Evolutionary conservation across 2,888 invertebrate species (phyloP).

Genomic region (Ptilodon capucinus): DNA sequence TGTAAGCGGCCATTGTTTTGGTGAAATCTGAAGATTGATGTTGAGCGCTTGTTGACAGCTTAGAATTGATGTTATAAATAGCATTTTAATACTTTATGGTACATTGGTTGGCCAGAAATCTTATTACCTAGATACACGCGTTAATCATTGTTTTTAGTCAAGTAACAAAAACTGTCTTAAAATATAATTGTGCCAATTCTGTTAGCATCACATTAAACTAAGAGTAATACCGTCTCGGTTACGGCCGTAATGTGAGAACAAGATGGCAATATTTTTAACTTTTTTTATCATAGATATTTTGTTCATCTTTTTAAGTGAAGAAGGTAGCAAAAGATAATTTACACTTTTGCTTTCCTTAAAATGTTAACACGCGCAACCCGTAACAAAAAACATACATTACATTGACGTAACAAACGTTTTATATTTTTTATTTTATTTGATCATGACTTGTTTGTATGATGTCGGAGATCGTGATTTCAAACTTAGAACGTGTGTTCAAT

Average conservation of each 20-base stretch:
- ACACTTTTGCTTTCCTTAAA: neutral
- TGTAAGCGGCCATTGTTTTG: conserved; percentile 4
- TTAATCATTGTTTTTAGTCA: too few species aligned
- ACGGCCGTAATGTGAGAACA: too few species aligned
- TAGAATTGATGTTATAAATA: neutral
- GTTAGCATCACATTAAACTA: too few species aligned
- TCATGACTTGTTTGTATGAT: neutral
- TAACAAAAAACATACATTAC: conserved; percentile 18
- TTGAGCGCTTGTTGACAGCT: conserved; percentile 16
- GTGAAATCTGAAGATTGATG: conserved; percentile 21
- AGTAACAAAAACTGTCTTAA: too few species aligned
- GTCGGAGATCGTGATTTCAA: neutral
- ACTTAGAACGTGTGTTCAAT: conserved; percentile 3
- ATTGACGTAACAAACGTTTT: conserved; percentile 4
- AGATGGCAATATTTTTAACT: too few species aligned
- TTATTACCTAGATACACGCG: too few species aligned
- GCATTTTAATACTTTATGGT: too few species aligned
- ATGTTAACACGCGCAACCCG: conserved; percentile 5
- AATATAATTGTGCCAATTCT: too few species aligned
- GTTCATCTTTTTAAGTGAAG: too few species aligned
- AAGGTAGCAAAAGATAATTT: neutral
- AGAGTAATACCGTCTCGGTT: too few species aligned
- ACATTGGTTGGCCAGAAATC: too few species aligned
- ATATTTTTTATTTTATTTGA: neutral
- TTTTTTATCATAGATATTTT: too few species aligned